Evolutionary conservation across 2,888 invertebrate genomes (phyloP).

Genomic region (Hoplodrina blanda): DNA sequence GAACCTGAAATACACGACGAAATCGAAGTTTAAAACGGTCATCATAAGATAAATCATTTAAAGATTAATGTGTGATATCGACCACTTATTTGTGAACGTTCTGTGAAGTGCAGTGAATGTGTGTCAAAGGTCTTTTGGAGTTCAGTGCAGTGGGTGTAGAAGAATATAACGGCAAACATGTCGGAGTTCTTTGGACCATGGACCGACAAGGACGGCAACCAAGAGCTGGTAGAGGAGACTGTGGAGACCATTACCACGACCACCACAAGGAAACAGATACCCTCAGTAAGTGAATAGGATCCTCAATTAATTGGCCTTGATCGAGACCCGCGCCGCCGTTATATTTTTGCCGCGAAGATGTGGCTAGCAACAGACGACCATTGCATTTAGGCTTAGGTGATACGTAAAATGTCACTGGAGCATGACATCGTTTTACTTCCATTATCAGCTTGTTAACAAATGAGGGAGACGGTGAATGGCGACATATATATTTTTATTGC

Average conservation of each 20-base stretch:
- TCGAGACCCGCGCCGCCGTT: slow-evolving; percentile 71
- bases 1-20: slow-evolving; percentile 70
- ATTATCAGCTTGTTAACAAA: slow-evolving; percentile 63
- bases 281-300: slow-evolving; percentile 77
- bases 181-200: slow-evolving; percentile 89
- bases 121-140: slow-evolving; percentile 76
- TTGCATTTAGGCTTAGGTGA: slow-evolving; percentile 67
- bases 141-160: slow-evolving; percentile 80
- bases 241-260: slow-evolving; percentile 86
- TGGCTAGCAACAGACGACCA: slow-evolving; percentile 66
- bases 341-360: slow-evolving; percentile 76
- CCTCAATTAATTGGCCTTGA: slow-evolving; percentile 69
- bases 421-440: slow-evolving; percentile 65
- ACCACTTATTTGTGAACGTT: slow-evolving; percentile 67
- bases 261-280: slow-evolving; percentile 75
- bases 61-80: slow-evolving; percentile 65
- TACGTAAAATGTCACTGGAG: slow-evolving; percentile 60
- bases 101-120: slow-evolving; percentile 82
- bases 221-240: slow-evolving; percentile 77
- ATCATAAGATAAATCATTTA: slow-evolving; percentile 38
- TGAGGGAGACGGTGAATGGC: slow-evolving; percentile 67
- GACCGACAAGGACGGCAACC: slow-evolving; percentile 76
- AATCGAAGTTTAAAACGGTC: slow-evolving; percentile 64
- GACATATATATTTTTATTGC: slow-evolving; percentile 80
- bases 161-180: slow-evolving; percentile 76